Conservation (phyloP, 2,888 invertebrate species). For the Drosophila koepferae region DNA sequence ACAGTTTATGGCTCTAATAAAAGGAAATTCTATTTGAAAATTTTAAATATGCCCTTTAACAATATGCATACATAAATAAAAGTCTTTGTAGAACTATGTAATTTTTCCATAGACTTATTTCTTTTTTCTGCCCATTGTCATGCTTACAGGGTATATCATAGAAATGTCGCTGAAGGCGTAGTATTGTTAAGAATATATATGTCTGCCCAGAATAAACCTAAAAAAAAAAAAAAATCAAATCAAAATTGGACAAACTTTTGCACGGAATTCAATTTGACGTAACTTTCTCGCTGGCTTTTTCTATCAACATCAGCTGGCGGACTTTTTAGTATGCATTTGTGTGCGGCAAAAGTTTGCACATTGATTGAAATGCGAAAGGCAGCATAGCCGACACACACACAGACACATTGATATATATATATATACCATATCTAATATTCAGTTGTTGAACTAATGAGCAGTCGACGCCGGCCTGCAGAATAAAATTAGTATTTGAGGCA, state of each 20-base stretch:
- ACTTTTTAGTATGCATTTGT: constrained; percentile 74
- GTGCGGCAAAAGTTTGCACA: constrained; percentile 61
- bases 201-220: constrained; percentile 25
- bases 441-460: constrained; percentile 75
- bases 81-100: not conserved
- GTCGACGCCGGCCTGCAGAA: constrained; percentile 42
- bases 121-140: not conserved
- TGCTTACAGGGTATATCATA: constrained; percentile 22
- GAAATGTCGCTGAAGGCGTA: constrained; percentile 2
- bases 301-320: constrained; percentile 60
- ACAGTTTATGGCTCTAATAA: constrained; percentile 45
- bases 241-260: constrained; percentile 51
- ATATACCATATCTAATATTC: constrained; percentile 34
- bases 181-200: constrained; percentile 19
- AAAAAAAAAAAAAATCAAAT: constrained; percentile 10
- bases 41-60: not conserved
- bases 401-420: constrained; percentile 1
- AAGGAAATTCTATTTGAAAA: constrained; percentile 57
- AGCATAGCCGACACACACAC: constrained; percentile 7
- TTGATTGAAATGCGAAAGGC: constrained; percentile 73
- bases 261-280: constrained; percentile 73
- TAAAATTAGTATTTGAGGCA: constrained; percentile 44
- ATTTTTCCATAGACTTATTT: not conserved
- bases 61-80: too few relatives aligned
- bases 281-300: constrained; percentile 59